Conservation (phyloP, 2,888 invertebrate genomes). For the Cyclophora punctaria region DNA sequence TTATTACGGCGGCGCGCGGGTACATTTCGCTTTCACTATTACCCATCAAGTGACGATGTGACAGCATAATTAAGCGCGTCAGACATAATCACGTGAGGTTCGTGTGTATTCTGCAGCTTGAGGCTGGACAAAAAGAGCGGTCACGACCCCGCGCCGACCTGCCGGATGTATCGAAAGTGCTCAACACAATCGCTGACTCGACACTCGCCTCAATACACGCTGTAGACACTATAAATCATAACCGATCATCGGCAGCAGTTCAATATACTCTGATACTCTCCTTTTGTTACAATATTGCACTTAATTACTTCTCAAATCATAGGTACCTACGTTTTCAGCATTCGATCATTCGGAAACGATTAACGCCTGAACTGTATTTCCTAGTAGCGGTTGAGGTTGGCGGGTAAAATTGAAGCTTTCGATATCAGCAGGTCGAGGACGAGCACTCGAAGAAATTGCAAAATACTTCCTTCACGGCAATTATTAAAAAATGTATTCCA, state of each 20-base stretch:
- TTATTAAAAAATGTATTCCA: no score
- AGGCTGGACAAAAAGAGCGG: slow-evolving; percentile 60
- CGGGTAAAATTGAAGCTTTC: slow-evolving; percentile 23
- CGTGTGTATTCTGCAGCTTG: slow-evolving; percentile 44
- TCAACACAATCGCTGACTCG: slow-evolving; percentile 35
- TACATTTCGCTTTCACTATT: slow-evolving; percentile 66
- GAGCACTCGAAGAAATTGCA: slow-evolving; percentile 19
- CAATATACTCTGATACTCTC: no score
- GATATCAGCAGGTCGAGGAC: slow-evolving; percentile 20
- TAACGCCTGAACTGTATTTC: slow-evolving; percentile 19
- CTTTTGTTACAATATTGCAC: no score
- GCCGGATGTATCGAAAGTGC: slow-evolving; percentile 71
- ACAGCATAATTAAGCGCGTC: slow-evolving; percentile 73
- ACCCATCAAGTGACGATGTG: slow-evolving; percentile 66
- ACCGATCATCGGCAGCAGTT: no score
- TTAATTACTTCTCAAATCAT: neutral
- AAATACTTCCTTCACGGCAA: slow-evolving; percentile 21
- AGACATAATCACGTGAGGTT: slow-evolving; percentile 62
- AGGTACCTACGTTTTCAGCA: slow-evolving; percentile 1
- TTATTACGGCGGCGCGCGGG: slow-evolving; percentile 39
- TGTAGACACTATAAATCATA: no score
- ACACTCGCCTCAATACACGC: neutral
- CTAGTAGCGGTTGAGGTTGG: slow-evolving; percentile 21
- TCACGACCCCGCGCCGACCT: slow-evolving; percentile 60
- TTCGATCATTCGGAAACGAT: slow-evolving; percentile 20